Base-by-base conservation (phyloP, 2,113 vertebrate genomes). In the Ginglymostoma cirratum region DNA sequence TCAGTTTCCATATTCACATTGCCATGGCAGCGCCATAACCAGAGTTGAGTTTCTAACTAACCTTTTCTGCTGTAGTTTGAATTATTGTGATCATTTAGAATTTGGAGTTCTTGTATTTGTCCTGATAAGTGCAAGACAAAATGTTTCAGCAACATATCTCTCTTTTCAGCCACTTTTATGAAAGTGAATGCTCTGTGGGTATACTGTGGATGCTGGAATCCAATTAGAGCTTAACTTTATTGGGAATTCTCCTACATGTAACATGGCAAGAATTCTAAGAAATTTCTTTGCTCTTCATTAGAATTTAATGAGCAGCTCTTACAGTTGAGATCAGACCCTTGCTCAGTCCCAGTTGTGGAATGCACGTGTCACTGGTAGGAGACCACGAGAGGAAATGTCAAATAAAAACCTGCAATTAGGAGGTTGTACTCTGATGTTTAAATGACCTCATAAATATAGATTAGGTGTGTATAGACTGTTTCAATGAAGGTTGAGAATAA, bases 401-500 rank as follows among this genome's bases (percentile, higher is more conserved):
- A 66, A 93, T 38, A 93, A 93, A 48, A 93, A 93, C 61, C 55
- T n/a, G 34, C 27, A 90, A 90, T 90, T 90, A 90, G 61, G 61
- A 93, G 61, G 65, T n/a, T 38, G 61, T 66, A 42, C n/a, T 66
- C 34, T 93, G 15, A 65, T 66, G 30, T 94, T 94, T 94, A 70
- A 95, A 72, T 70, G 67, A 67, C 34, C 94, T 95, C 67, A 95
- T 95, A 95, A 72, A 95, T 70, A 72, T 34, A 95, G 67, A 95
- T 95, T 95, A 76, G 45, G 69, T 38, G 80, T 21, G 5, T 72
- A 45, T 30, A 72, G 69, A 72, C 42, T 76, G 69, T 45, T 95
- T 72, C 94, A 48, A 23, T 48, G 67, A 95, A 72, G 42, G 69
- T 95, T 72, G 93, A 95, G 94, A 70, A 95, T 70, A 34, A 72